Conservation (phyloP, 2,888 invertebrate species). For the Cenopis cana region DNA sequence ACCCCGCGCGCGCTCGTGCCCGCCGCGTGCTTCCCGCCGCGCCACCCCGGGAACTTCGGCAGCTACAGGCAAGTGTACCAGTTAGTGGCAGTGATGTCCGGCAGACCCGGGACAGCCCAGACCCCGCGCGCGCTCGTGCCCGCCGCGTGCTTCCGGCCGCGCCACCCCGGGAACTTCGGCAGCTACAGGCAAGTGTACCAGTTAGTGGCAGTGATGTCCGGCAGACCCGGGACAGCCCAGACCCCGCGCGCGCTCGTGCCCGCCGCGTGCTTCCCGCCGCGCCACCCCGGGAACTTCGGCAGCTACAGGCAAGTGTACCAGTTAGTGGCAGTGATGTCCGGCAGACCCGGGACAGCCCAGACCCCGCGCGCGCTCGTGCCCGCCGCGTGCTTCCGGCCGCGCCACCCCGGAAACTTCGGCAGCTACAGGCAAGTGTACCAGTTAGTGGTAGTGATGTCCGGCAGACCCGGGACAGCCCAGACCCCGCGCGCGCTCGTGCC, state of each 20-base stretch:
- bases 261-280: constrained; percentile 44
- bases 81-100: constrained; percentile 35
- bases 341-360: neutral
- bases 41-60: constrained; percentile 6
- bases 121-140: constrained; percentile 62
- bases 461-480: constrained; percentile 76
- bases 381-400: constrained; percentile 43
- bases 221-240: constrained; percentile 76
- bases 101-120: no score
- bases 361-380: constrained; percentile 65
- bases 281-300: constrained; percentile 7
- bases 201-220: constrained; percentile 49
- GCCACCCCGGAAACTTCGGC: constrained; percentile 8
- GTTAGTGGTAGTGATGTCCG: constrained; percentile 48
- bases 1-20: constrained; percentile 75
- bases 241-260: constrained; percentile 75
- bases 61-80: constrained; percentile 31
- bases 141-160: constrained; percentile 63
- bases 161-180: constrained; percentile 61
- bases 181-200: constrained; percentile 67
- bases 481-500: constrained; percentile 71
- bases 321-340: constrained; percentile 36
- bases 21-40: constrained; percentile 44
- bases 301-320: constrained; percentile 31
- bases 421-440: constrained; percentile 34